Percentiles rank a stretch among this genome's conserved stretches.
Evolutionary conservation across 2,888 invertebrate genomes (phyloP).

Genomic region (Diplazon laetatorius): DNA sequence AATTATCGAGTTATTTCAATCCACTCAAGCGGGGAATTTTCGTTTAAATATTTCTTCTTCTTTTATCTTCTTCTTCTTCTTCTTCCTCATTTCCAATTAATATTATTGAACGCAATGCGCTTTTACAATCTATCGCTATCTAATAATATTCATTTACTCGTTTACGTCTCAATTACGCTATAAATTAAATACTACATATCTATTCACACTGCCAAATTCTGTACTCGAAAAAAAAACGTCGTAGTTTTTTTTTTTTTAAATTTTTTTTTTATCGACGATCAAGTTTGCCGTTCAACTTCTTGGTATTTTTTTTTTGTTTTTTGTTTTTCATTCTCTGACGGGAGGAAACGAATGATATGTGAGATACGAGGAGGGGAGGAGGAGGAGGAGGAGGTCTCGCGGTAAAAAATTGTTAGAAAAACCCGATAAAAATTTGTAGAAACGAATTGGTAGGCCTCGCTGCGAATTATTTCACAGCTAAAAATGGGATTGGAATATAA

Average conservation of each 20-base stretch:
- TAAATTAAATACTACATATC: conserved; percentile 63
- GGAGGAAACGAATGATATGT: conserved; percentile 66
- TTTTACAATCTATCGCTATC: conserved; percentile 43
- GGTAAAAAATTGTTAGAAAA: conserved; percentile 63
- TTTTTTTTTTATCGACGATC: conserved; percentile 52
- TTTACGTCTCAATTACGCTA: conserved; percentile 44
- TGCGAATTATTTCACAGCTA: conserved; percentile 39
- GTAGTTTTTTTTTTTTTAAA: too few relatives aligned
- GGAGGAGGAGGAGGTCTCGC: too few relatives aligned
- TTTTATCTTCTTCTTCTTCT: too few relatives aligned
- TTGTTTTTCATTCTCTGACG: conserved; percentile 30
- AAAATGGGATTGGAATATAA: conserved; percentile 37
- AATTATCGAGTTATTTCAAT: conserved; percentile 22
- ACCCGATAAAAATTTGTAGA: conserved; percentile 63
- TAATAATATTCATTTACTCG: conserved; percentile 29
- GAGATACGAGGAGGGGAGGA: conserved; percentile 45
- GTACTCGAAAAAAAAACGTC: conserved; percentile 48
- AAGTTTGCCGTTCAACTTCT: conserved; percentile 51
- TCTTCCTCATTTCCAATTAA: conserved; percentile 15
- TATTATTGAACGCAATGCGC: conserved; percentile 56
- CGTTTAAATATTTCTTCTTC: conserved; percentile 26
- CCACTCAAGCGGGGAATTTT: conserved; percentile 10
- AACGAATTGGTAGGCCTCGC: conserved; percentile 62
- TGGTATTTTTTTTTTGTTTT: not conserved
- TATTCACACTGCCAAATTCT: conserved; percentile 65